These are phyloP conservation scores for Campoplex capitator DNA, from an alignment of 2,888 invertebrate genomes.

Conservation along the genomic window DNA sequence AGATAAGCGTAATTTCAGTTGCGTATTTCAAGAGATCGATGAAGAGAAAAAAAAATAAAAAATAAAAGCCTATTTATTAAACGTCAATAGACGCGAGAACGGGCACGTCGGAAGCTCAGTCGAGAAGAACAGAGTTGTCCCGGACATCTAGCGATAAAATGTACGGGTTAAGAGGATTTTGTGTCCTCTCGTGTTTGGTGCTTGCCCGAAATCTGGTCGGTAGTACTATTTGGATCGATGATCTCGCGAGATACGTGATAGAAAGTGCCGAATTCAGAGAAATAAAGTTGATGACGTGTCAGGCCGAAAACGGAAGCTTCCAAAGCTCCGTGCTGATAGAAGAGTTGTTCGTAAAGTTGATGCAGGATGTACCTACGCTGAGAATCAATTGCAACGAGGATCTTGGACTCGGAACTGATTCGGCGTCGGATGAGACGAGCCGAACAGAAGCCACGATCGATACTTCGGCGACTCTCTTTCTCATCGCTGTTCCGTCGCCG, in stretches of 20 bases:
- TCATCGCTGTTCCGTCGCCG: not conserved
- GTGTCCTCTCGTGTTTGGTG: not conserved
- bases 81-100: not conserved
- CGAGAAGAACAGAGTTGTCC: not conserved
- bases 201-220: not conserved
- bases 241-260: constrained; percentile 18
- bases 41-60: too few relatives aligned
- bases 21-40: too few relatives aligned
- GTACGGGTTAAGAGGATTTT: not conserved
- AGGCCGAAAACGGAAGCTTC: not conserved
- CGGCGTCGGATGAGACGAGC: not conserved
- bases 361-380: not conserved
- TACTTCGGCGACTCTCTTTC: constrained; percentile 31
- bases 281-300: constrained; percentile 6
- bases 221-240: constrained; percentile 26
- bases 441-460: not conserved
- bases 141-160: not conserved
- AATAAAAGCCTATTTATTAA: not conserved
- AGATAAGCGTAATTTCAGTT: too few relatives aligned
- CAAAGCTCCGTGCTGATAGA: not conserved
- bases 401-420: not conserved
- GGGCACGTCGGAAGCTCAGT: not conserved
- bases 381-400: not conserved
- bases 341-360: not conserved
- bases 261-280: not conserved